These are phyloP conservation scores for Triplophysa siluroides DNA, from an alignment of 2,113 vertebrate genomes.

Conservation along the genomic window DNA sequence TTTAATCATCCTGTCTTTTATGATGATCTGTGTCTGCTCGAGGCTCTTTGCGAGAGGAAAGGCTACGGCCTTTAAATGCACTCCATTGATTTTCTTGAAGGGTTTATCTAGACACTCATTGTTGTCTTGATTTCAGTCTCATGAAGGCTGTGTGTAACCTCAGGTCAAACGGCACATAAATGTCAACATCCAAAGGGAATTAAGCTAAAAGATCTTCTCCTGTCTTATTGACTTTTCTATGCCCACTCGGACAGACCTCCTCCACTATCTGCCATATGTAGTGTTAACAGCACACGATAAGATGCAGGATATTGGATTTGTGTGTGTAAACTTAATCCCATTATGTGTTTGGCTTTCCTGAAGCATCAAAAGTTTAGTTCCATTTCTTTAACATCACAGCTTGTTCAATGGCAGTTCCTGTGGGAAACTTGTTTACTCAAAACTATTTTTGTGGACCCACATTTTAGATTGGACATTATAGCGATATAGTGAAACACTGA, in stretches of 20 bases:
- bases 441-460: too few species aligned
- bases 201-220: background rate
- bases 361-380: background rate
- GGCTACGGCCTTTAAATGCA: background rate
- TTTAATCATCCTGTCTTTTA: slow-evolving; percentile 1
- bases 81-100: slow-evolving; percentile 9
- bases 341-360: background rate
- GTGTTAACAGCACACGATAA: slow-evolving; percentile 25
- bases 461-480: too few species aligned
- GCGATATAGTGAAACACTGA: too few species aligned
- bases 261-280: slow-evolving; percentile 32
- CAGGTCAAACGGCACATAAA: background rate
- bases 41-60: background rate
- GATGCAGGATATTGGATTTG: slow-evolving; percentile 29
- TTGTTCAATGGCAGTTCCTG: background rate
- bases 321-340: background rate
- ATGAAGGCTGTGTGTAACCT: slow-evolving; percentile 1
- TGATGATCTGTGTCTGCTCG: background rate
- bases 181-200: slow-evolving; percentile 9
- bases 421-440: background rate
- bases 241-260: background rate
- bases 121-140: background rate
- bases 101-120: background rate
- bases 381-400: background rate
- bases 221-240: background rate